These are phyloP conservation scores for Ochlodes sylvanus DNA, from an alignment of 2,888 invertebrate genomes.

Conservation along the genomic window DNA sequence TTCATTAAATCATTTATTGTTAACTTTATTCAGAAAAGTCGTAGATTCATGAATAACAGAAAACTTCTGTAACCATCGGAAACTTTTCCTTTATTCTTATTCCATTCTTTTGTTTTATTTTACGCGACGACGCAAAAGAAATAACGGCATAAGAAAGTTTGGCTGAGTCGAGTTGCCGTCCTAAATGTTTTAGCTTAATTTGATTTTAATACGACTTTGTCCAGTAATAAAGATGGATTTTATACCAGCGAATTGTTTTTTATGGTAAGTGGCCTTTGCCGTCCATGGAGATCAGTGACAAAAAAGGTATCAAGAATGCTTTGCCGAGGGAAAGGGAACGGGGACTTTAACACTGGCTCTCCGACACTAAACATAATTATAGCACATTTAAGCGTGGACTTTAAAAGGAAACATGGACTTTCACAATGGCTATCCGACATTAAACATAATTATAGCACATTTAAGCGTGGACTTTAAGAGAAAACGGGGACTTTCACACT, in stretches of 20 bases:
- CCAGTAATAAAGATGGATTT: neutral
- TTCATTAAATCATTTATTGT: neutral
- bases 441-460: too few relatives aligned
- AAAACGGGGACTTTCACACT: too few relatives aligned
- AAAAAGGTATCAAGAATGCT: too few relatives aligned
- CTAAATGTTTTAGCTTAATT: constrained; percentile 11
- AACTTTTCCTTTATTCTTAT: constrained; percentile 11
- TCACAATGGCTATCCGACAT: too few relatives aligned
- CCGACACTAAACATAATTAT: too few relatives aligned
- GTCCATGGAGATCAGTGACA: too few relatives aligned
- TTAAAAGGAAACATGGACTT: too few relatives aligned
- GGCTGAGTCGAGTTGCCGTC: constrained; percentile 6
- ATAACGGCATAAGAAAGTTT: constrained; percentile 1
- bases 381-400: too few relatives aligned
- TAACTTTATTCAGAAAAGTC: constrained; percentile 5
- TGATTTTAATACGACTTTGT: constrained; percentile 1
- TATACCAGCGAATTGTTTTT: neutral
- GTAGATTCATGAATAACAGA: neutral
- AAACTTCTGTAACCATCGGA: neutral
- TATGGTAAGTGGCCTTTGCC: too few relatives aligned
- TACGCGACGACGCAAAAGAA: neutral
- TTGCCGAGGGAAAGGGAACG: too few relatives aligned
- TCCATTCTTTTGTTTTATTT: neutral
- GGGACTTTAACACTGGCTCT: too few relatives aligned
- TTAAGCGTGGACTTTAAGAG: too few relatives aligned